These are phyloP conservation scores for Drosophila malerkotliana DNA, from an alignment of 1,140 invertebrate species.

Conservation along the genomic window DNA sequence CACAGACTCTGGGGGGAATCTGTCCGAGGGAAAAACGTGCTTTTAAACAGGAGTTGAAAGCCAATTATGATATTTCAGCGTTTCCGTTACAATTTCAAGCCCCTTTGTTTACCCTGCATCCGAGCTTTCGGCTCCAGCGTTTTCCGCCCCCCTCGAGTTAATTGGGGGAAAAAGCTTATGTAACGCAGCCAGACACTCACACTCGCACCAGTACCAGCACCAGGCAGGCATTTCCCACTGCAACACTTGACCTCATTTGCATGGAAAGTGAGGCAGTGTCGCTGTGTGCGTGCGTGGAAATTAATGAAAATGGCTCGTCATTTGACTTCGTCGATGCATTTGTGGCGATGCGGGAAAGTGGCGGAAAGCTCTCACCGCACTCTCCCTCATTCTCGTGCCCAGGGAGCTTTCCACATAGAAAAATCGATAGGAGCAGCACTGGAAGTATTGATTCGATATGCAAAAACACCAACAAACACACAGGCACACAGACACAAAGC, in stretches of 20 bases:
- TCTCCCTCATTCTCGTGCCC: not conserved
- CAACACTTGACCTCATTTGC: constrained; percentile 81
- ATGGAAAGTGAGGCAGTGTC: constrained; percentile 52
- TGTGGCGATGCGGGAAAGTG: constrained; percentile 21
- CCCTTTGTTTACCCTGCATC: constrained; percentile 14
- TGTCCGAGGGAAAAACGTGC: constrained; percentile 54
- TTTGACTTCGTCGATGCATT: constrained; percentile 58
- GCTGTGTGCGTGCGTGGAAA: constrained; percentile 48
- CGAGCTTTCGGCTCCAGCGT: constrained; percentile 32
- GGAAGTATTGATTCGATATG: constrained; percentile 73
- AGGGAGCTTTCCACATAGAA: constrained; percentile 72
- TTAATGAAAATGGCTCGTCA: constrained; percentile 68
- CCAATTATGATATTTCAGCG: constrained; percentile 13
- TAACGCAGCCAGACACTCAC: constrained; percentile 48
- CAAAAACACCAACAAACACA: constrained; percentile 48
- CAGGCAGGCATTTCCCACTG: constrained; percentile 58
- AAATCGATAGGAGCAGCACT: constrained; percentile 71
- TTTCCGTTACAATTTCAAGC: constrained; percentile 5
- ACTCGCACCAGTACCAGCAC: constrained; percentile 22
- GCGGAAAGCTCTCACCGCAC: constrained; percentile 31
- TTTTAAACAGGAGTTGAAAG: constrained; percentile 42
- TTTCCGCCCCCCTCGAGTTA: constrained; percentile 20
- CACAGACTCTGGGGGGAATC: constrained; percentile 52
- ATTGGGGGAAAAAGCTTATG: constrained; percentile 73
- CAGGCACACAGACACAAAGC: not conserved